Base-by-base conservation (phyloP, 2,113 vertebrate species). In the Apistogramma diplotaenia region DNA sequence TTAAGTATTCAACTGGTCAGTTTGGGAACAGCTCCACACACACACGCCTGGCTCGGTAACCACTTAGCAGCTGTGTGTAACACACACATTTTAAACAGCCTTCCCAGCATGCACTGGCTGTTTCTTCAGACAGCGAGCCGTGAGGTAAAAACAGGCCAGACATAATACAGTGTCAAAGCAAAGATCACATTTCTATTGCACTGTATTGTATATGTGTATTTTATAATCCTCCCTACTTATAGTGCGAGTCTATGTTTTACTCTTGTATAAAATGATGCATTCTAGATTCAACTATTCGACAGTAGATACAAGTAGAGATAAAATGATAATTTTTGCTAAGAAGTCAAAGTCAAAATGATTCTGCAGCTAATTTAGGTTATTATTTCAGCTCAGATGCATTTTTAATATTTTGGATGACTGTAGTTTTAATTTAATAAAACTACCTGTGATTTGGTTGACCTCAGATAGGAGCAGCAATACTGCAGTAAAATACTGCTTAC, bases 101-200 rank as follows among this genome's bases (percentile, higher is more conserved):
- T 19, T 58, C n/a, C 15, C 54, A 60, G 27, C 10, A 19, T 25
- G 27, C 53, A 95, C 87, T 82, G 92, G 87, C 92, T 94, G 74
- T 92, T 95, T 95, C 93, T 93, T 29, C 46, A 62, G 29, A 46
- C 29, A 9, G 6, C 23, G 12, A 53, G 21, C 49, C 62, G 55
- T n/a, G 55, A 37, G 78, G 33, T 10, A 29, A 77, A 21, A 46
- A 37, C 11, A 79, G 79, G 8, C 31, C 40, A 19, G 31, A 15
- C n/a, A 55, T 6, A 33, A 79, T 53, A 12, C 57, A 58, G 4
- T 31, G 37, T 61, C 25, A 29, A 23, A 29, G 46, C 8, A n/a
- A 4, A 72, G 43, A 53, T 72, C 29, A 33, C 11, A 15, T 6
- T 13, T 16, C 1, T 16, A 16, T 12, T 78, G 25, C n/a, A 56